phyloP scores from a whole-genome alignment of 1,140 invertebrate species.

The Aleiodes sp. region DNA sequence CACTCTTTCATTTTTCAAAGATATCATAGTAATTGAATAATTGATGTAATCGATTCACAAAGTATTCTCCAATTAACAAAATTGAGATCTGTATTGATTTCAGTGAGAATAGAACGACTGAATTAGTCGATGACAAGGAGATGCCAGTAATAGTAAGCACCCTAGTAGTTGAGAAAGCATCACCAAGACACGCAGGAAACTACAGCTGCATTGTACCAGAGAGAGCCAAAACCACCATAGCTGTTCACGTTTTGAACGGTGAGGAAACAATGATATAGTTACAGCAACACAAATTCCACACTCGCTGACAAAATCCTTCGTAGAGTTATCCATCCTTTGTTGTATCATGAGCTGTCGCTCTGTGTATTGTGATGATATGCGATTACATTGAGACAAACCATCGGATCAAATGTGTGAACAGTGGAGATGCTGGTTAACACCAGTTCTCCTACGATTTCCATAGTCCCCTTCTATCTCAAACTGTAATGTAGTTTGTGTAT shows the following conservation, averaged over 20 bases:
- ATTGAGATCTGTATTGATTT: conserved; percentile 36
- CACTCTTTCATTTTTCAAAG: neutral
- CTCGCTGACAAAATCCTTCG: neutral
- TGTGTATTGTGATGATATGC: neutral
- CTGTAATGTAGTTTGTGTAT: neutral
- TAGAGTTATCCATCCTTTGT: conserved; percentile 4
- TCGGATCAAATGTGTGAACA: neutral
- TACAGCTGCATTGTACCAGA: conserved; percentile 69
- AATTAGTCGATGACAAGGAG: conserved; percentile 60
- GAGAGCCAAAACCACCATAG: conserved; percentile 61
- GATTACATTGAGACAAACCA: conserved; percentile 8
- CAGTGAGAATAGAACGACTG: conserved; percentile 67
- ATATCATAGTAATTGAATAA: neutral
- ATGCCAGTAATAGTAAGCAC: conserved; percentile 68
- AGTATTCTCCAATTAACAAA: neutral
- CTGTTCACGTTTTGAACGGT: conserved; percentile 68
- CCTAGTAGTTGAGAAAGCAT: conserved; percentile 68
- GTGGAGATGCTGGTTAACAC: neutral
- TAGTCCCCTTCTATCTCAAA: neutral
- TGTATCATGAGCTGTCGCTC: neutral
- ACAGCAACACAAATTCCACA: conserved; percentile 3
- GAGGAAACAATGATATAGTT: conserved; percentile 40
- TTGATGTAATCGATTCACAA: neutral
- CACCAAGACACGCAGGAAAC: conserved; percentile 69
- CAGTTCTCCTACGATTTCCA: neutral